These are phyloP conservation scores for Triplophysa bombifrons DNA, from an alignment of 2,797 vertebrate species.

Conservation along the genomic window DNA sequence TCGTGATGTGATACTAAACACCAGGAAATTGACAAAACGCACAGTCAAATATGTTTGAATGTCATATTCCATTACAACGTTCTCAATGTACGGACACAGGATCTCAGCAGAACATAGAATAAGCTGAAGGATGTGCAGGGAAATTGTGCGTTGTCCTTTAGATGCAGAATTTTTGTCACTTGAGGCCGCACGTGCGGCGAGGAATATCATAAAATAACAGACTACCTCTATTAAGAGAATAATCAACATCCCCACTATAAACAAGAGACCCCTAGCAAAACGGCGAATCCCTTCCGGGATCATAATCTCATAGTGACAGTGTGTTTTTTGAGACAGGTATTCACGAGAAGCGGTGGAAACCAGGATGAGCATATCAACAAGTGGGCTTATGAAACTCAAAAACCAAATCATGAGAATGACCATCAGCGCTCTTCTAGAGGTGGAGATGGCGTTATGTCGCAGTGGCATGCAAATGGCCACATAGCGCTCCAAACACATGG, in stretches of 20 bases:
- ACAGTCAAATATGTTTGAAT: constrained; percentile 42
- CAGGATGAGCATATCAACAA: constrained; percentile 52
- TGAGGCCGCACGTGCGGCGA: constrained; percentile 53
- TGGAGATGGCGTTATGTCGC: constrained; percentile 54
- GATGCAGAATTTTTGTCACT: constrained; percentile 50
- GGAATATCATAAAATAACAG: constrained; percentile 56
- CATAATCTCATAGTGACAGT: constrained; percentile 58
- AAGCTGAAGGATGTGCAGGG: constrained; percentile 58
- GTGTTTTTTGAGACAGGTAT: constrained; percentile 40
- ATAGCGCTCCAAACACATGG: constrained; percentile 64
- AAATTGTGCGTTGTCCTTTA: constrained; percentile 56
- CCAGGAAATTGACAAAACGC: constrained; percentile 54
- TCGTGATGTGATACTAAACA: constrained; percentile 47
- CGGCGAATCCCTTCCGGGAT: constrained; percentile 39
- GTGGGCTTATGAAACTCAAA: constrained; percentile 31
- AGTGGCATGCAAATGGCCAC: constrained; percentile 34
- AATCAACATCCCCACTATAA: constrained; percentile 24
- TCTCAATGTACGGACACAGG: constrained; percentile 54
- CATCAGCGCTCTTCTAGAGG: constrained; percentile 36
- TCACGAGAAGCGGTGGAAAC: constrained; percentile 29
- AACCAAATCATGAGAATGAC: constrained; percentile 53
- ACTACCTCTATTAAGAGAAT: constrained; percentile 44
- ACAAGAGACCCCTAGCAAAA: constrained; percentile 18
- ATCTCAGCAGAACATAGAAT: constrained; percentile 50
- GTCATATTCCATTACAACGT: constrained; percentile 32